Base-by-base conservation (phyloP, 2,797 vertebrate genomes). In the Lemur catta region DNA sequence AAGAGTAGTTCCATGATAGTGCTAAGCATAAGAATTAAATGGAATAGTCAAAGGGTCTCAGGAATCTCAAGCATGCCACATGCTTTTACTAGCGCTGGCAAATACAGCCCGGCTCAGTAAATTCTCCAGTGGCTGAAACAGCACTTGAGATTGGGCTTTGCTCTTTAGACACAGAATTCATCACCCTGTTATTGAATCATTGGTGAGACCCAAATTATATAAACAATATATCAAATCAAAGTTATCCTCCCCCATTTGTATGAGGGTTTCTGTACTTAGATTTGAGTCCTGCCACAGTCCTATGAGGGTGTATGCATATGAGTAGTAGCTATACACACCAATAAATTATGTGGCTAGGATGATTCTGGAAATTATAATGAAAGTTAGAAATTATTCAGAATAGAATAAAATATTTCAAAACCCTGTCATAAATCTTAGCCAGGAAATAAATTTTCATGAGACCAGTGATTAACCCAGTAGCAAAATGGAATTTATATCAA, bases 371-470 rank as follows among this genome's bases (percentile, higher is more conserved):
- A 96, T 93, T 85, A 86, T 43, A 97, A 52, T 86, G 63, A 79
- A 86, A 96, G 74, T 84, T 67, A 95, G 89, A 91, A 96, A 92
- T 96, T 92, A 92, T 93, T 96, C 88, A 72, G 92, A 94, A 94
- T 7, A 4, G 61, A 82, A 91, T 91, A 93, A 96, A 95, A 96
- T 95, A 78, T 97, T 97, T 90, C 46, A 88, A 96, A 97, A 48
- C 28, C 65, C 65, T 35, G 57, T 57, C 97, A 84, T 94, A 97
- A 93, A 96, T 97, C 87, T 95, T 96, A 95, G 65, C 78, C 74
- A 59, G 85, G 88, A 97, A 96, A 97, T 97, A 96, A 71, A 97
- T 97, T 97, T 97, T 97, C 93, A 96, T 97, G 95, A 97, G 96
- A 93, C 78, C 72, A 80, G 89, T 97, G 97, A 97, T 97, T 97